Percentiles rank a stretch among this genome's conserved stretches.
phyloP scores from a whole-genome alignment of 2,113 vertebrate species.

The Xerus inauris region DNA sequence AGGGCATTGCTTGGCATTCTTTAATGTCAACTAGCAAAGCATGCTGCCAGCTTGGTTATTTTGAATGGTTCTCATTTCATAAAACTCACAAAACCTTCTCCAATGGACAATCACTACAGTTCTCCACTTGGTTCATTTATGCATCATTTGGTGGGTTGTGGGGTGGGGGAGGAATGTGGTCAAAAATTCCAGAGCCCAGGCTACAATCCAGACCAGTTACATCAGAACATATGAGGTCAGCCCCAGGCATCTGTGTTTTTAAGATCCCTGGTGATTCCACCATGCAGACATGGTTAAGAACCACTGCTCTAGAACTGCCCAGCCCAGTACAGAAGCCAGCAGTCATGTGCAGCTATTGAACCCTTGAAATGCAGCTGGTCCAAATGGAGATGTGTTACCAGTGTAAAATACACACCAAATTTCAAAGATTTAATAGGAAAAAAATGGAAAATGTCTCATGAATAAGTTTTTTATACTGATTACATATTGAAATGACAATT shows the following conservation, averaged over 20 bases:
- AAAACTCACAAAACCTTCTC: slow-evolving; percentile 49
- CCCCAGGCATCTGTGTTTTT: neutral
- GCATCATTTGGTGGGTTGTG: neutral
- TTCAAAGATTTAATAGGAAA: neutral
- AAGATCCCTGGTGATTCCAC: neutral
- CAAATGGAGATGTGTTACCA: neutral
- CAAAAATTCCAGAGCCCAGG: slow-evolving; percentile 3
- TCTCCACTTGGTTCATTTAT: neutral
- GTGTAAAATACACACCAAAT: neutral
- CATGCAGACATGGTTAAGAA: neutral
- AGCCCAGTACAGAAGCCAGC: neutral
- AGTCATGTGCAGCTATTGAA: neutral
- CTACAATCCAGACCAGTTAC: neutral
- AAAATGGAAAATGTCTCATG: neutral
- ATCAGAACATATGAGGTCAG: neutral
- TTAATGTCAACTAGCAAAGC: slow-evolving; percentile 42
- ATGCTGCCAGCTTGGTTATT: neutral
- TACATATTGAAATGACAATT: neutral
- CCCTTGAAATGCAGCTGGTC: neutral
- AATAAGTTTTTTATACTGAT: neutral
- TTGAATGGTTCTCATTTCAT: slow-evolving; percentile 6
- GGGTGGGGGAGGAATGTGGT: neutral
- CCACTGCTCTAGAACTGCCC: neutral
- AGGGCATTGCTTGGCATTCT: neutral
- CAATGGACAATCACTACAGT: neutral